phyloP scores from a whole-genome alignment of 2,888 invertebrate species.

The Dorcus hopei region DNA sequence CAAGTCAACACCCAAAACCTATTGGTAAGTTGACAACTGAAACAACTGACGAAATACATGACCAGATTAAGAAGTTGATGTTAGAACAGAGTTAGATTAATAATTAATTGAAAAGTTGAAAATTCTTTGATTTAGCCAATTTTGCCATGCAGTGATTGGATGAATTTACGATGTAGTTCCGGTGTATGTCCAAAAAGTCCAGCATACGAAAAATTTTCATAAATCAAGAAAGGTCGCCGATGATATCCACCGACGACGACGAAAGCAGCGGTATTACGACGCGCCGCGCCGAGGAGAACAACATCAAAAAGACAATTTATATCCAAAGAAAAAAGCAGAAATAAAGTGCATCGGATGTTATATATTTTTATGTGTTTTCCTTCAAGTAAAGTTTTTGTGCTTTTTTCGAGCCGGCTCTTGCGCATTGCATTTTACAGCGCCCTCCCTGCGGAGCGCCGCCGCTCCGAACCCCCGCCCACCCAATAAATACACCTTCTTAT shows the following conservation, averaged over 20 bases:
- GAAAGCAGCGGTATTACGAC: conserved; percentile 1
- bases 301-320: conserved; percentile 42
- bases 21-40: too few species aligned
- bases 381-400: conserved; percentile 45
- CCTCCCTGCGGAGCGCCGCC: conserved; percentile 18
- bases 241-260: background rate
- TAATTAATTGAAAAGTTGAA: too few species aligned
- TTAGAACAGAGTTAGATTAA: too few species aligned
- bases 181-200: too few species aligned
- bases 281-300: conserved; percentile 24
- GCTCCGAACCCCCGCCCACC: conserved; percentile 33
- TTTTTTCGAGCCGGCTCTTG: conserved; percentile 37
- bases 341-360: conserved; percentile 48
- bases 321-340: conserved; percentile 30
- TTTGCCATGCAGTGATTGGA: too few species aligned
- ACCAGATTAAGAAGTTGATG: too few species aligned
- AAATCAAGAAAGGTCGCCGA: conserved; percentile 1
- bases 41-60: too few species aligned
- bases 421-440: conserved; percentile 29
- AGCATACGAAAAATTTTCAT: background rate
- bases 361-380: conserved; percentile 50
- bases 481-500: conserved; percentile 43
- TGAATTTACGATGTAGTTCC: too few species aligned
- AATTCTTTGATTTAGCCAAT: too few species aligned
- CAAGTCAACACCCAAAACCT: too few species aligned